Conservation (phyloP, 2,113 vertebrate species). For the Hystrix cristata region DNA sequence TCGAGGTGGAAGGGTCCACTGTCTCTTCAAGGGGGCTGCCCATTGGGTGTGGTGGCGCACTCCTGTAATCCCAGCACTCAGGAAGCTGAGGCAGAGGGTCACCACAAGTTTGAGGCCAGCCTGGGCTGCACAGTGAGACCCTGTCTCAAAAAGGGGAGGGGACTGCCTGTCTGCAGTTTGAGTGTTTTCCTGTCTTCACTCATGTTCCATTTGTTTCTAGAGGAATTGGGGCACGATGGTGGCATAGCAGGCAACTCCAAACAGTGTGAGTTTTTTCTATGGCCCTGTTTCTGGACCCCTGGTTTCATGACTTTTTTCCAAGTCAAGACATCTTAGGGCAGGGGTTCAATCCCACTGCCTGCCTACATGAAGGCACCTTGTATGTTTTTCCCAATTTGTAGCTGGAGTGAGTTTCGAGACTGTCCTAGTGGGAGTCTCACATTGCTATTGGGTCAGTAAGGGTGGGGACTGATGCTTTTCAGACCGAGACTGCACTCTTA, state of each 20-base stretch:
- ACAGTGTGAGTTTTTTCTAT: background rate
- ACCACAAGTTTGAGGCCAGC: too few species aligned
- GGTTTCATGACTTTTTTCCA: background rate
- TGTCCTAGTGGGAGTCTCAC: background rate
- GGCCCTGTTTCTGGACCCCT: background rate
- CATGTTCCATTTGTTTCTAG: background rate
- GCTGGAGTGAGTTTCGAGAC: background rate
- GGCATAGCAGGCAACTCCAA: background rate
- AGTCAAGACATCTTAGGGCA: background rate
- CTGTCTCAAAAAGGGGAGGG: too few species aligned
- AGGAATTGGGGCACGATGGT: background rate
- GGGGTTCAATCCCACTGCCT: background rate
- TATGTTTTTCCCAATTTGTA: background rate
- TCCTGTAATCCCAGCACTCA: too few species aligned
- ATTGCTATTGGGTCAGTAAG: background rate
- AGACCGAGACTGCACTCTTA: background rate
- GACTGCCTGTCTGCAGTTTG: background rate
- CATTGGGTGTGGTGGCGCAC: too few species aligned
- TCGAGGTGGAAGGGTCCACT: background rate
- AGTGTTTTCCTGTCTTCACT: rapidly evolving
- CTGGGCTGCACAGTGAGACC: too few species aligned
- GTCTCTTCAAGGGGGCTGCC: background rate
- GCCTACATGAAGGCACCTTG: background rate
- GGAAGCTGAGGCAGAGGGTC: too few species aligned
- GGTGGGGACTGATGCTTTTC: background rate